These are phyloP conservation scores for Sorex araneus DNA, from an alignment of 2,113 vertebrate genomes.

Conservation along the genomic window DNA sequence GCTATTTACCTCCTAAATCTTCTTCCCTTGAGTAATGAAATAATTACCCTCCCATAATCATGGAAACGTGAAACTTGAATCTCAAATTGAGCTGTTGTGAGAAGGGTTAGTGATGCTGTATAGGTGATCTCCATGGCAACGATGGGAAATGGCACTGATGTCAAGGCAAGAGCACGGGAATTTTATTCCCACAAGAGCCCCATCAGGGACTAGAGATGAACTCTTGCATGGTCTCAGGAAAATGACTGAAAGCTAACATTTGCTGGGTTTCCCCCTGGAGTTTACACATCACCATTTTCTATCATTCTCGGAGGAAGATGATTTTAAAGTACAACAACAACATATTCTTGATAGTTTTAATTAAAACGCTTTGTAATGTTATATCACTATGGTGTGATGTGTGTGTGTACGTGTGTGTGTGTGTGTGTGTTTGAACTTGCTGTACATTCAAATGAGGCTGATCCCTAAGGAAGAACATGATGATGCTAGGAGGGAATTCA, in stretches of 20 bases:
- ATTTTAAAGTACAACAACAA: constrained; percentile 74
- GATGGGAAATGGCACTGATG: constrained; percentile 84
- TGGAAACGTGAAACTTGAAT: constrained; percentile 90
- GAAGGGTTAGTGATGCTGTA: constrained; percentile 87
- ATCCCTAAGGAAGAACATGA: constrained; percentile 67
- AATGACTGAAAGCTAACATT: constrained; percentile 82
- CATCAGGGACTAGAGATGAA: constrained; percentile 76
- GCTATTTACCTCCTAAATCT: constrained; percentile 91
- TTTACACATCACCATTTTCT: constrained; percentile 68
- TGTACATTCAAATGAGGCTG: constrained; percentile 74
- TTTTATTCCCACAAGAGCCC: constrained; percentile 85
- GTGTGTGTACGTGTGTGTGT: not conserved
- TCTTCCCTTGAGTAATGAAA: constrained; percentile 91
- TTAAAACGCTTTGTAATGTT: constrained; percentile 73
- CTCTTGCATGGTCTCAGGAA: constrained; percentile 80
- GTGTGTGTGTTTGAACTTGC: constrained; percentile 44
- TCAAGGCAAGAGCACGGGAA: constrained; percentile 84
- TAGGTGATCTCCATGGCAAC: constrained; percentile 91
- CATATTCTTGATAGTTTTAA: constrained; percentile 73
- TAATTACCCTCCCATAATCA: constrained; percentile 91
- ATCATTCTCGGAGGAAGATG: constrained; percentile 66
- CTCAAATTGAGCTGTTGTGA: constrained; percentile 90
- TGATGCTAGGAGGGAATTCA: constrained; percentile 68
- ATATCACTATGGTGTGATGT: constrained; percentile 45
- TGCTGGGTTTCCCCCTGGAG: constrained; percentile 65